These are phyloP conservation scores for Phasianus colchicus DNA, from an alignment of 2,113 vertebrate species.

Conservation along the genomic window DNA sequence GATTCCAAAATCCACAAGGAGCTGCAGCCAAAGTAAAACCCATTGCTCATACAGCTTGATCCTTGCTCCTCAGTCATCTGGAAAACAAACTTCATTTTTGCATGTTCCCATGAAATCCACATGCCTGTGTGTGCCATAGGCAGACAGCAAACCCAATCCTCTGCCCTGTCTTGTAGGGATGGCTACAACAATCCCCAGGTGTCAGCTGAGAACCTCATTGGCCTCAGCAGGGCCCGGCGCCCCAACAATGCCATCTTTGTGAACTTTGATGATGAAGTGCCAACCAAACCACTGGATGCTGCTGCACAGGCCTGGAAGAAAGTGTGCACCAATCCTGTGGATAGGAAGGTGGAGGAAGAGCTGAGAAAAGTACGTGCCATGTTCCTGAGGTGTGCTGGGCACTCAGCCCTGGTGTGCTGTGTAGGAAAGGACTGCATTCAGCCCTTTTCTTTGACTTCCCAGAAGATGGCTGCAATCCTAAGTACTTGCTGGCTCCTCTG, in stretches of 20 bases:
- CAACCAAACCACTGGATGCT: conserved; percentile 83
- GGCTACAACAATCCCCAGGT: conserved; percentile 78
- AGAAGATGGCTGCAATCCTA: not conserved
- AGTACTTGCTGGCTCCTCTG: not conserved
- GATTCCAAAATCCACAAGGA: not conserved
- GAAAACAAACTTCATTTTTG: not conserved
- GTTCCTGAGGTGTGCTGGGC: not conserved
- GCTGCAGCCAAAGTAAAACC: not conserved
- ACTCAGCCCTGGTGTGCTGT: not conserved
- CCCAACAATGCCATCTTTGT: conserved; percentile 95
- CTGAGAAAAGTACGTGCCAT: conserved; percentile 76
- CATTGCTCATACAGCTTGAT: not conserved
- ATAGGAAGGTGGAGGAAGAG: conserved; percentile 83
- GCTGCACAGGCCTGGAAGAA: conserved; percentile 86
- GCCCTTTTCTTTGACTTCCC: not conserved
- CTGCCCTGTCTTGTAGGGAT: conserved; percentile 64
- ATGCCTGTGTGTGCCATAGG: rapidly evolving
- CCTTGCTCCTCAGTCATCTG: not conserved
- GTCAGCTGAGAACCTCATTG: conserved; percentile 87
- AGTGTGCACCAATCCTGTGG: conserved; percentile 80
- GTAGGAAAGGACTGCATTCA: not conserved
- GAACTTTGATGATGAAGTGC: conserved; percentile 86
- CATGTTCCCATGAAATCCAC: rapidly evolving
- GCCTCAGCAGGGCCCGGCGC: conserved; percentile 88
- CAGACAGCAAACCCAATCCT: not conserved